Conservation (phyloP, 2,113 vertebrate species). For the Lophochroa leadbeateri region DNA sequence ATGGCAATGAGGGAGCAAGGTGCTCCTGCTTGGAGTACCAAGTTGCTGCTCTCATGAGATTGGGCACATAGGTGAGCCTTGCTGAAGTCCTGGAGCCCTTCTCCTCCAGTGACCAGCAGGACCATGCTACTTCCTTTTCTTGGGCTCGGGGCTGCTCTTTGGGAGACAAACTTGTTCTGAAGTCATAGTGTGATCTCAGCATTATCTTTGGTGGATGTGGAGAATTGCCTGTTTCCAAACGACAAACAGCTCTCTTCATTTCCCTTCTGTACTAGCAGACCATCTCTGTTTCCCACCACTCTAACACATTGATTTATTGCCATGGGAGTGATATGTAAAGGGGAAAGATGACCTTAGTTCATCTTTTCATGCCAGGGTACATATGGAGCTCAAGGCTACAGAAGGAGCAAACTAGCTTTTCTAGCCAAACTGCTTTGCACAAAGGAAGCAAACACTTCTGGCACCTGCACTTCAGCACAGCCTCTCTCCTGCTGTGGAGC, state of each 20-base stretch:
- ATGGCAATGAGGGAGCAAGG: not conserved
- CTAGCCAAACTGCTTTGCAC: not conserved
- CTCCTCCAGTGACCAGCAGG: not conserved
- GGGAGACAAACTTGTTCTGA: not conserved
- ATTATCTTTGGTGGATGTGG: not conserved
- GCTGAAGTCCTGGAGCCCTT: not conserved
- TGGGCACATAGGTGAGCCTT: not conserved
- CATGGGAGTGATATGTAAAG: not conserved
- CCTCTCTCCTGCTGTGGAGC: not conserved
- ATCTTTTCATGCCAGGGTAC: not conserved
- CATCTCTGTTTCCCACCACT: not conserved
- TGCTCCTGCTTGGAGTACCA: not conserved
- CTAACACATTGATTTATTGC: not conserved
- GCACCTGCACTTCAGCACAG: not conserved
- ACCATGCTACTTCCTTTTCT: not conserved
- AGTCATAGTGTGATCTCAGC: not conserved
- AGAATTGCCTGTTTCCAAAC: not conserved
- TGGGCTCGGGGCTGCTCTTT: not conserved
- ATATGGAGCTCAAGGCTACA: not conserved
- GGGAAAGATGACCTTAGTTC: not conserved
- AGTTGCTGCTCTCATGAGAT: not conserved
- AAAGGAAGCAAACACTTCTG: not conserved
- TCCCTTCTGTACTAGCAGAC: not conserved
- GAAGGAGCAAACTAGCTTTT: constrained; percentile 9
- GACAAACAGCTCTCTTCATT: not conserved